phyloP scores from a whole-genome alignment of 2,797 vertebrate genomes.

The Loris lydekkerianus region DNA sequence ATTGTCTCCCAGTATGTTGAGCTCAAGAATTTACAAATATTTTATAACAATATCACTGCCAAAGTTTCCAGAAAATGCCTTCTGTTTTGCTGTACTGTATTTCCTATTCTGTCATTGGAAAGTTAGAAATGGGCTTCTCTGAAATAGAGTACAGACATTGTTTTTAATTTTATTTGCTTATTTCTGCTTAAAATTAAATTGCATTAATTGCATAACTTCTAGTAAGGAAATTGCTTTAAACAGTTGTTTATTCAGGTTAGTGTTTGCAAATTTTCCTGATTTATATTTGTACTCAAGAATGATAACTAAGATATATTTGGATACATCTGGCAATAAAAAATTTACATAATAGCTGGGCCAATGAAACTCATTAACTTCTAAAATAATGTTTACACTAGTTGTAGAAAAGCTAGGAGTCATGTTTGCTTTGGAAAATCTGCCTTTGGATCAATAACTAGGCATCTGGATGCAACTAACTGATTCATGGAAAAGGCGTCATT shows the following conservation, averaged over 20 bases:
- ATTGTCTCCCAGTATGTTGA: not conserved
- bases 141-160: not conserved
- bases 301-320: constrained; percentile 64
- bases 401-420: constrained; percentile 51
- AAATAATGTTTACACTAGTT: not conserved
- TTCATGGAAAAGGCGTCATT: constrained; percentile 48
- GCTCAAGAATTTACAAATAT: constrained; percentile 26
- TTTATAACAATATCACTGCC: constrained; percentile 9
- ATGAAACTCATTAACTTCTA: constrained; percentile 48
- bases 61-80: not conserved
- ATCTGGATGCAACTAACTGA: constrained; percentile 37
- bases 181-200: constrained; percentile 61
- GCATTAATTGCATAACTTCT: not conserved
- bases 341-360: constrained; percentile 22
- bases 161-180: constrained; percentile 39
- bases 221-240: constrained; percentile 39
- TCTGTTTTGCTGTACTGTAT: not conserved
- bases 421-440: constrained; percentile 48
- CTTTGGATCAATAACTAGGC: not conserved
- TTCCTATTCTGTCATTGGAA: constrained; percentile 40
- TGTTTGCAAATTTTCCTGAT: constrained; percentile 14
- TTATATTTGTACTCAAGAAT: constrained; percentile 62
- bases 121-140: not conserved
- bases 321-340: constrained; percentile 36
- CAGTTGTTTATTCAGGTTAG: constrained; percentile 36